Base-by-base conservation (phyloP, 1,140 invertebrate genomes). In the Hyles euphorbiae region DNA sequence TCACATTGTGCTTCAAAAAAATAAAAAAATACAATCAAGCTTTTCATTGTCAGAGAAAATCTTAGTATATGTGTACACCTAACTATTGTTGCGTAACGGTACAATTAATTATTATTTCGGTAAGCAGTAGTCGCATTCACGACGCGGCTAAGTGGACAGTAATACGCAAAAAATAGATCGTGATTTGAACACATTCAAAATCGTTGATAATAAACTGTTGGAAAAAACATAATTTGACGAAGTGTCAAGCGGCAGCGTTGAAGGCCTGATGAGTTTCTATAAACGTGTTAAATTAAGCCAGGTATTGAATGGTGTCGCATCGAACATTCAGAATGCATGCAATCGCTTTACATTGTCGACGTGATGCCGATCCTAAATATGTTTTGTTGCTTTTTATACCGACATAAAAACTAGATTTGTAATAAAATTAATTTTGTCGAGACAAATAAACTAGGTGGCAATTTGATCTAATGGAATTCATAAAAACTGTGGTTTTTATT, bases 21-120 rank as follows among this genome's bases (percentile, higher is more conserved):
- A 76, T 78, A 74, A 84, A 70, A 83, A 79, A 65, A 49, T 59
- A 51, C 57, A 67, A 68, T 83, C 79, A 83, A 75, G 76, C 71
- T 68, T 62, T 54, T 61, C 63, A 58, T 72, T 76, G 72, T 71
- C 32, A 48, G n/a, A 48, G 6, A 11, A 2, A 22, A 48, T 48
- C 11, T 22, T n/a, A n/a, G 9, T n/a, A 11, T 12, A 48, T 22
- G 6, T 12, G 11, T 11, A 48, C 11, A 6, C 9, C 9, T n/a
- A 52, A 34, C 50, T 8, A 34, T 10, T 12, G n/a, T n/a, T 22
- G 22, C 63, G 63, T 78, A 87, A 86, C 83, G 79, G 85, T 82
- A 88, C 76, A 87, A 68, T 67, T 86, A 88, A 88, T 86, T 85
- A 88, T 71, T 74, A 65, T 70, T 71, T 78, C 72, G 65, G 75